phyloP scores from a whole-genome alignment of 2,113 vertebrate genomes.

The Amazona vittata region DNA sequence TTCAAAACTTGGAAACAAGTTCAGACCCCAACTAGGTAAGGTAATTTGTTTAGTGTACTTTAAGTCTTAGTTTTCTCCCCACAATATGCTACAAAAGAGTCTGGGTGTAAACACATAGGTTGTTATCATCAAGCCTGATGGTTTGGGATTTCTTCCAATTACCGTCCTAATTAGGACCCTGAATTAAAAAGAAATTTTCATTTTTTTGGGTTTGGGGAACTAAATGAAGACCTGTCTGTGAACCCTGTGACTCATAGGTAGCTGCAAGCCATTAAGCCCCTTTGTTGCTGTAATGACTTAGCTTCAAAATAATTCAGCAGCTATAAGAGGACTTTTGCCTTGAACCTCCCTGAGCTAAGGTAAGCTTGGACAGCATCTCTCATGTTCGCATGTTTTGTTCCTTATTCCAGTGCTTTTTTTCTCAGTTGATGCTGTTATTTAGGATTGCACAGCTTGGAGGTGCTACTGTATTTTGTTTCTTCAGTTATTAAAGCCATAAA shows the following conservation, averaged over 20 bases:
- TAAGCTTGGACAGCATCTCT: not conserved
- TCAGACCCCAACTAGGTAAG: not conserved
- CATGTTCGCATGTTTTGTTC: not conserved
- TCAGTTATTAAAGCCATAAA: not conserved
- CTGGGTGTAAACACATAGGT: not conserved
- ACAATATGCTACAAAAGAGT: not conserved
- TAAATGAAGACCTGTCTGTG: not conserved
- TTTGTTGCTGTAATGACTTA: not conserved
- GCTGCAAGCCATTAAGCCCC: not conserved
- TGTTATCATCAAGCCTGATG: not conserved
- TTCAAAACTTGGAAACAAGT: not conserved
- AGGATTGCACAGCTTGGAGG: not conserved
- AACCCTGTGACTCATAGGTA: not conserved
- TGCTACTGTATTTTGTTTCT: not conserved
- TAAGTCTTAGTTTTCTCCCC: not conserved
- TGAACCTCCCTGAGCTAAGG: not conserved
- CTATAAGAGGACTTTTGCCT: not conserved
- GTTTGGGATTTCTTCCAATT: not conserved
- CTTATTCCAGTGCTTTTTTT: not conserved
- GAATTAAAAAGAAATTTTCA: not conserved
- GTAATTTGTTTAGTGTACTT: not conserved
- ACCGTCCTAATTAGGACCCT: not conserved
- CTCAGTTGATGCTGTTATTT: not conserved
- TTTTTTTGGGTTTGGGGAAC: not conserved
- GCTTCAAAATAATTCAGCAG: not conserved